Evolutionary conservation across 2,888 invertebrate species (phyloP), one percentile per base, ranked within the genome.

Genomic region (Amiota minor): DNA sequence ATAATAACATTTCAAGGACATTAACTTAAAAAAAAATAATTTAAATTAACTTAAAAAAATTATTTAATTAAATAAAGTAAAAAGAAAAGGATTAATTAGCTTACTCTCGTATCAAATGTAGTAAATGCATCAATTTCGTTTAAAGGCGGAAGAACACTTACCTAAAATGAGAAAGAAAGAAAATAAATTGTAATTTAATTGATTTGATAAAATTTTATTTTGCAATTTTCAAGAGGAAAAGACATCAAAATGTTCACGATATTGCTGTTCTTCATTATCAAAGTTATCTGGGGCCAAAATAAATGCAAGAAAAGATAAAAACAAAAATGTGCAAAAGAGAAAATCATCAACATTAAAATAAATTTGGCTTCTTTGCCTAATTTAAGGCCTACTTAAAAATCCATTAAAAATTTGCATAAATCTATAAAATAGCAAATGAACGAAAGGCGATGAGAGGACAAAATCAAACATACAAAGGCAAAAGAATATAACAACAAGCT

Each of bases 371-470:
- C 77, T 78, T 85, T 76, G 76, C 78, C 78, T 77, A 80, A 84
- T 84, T 86, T 83, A 78, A 81, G 80, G 80, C 78, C 85, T 85
- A 82, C 86, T 85, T 85, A 85, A 85, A 85, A 85, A 82, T 85
- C 87, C 85, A 87, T 85, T 85, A 87, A 82, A 84, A 86, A 87
- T 87, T 85, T 82, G 78, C 86, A 86, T 85, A 80, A 79, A 86
- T 83, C 80, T 79, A 74, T 76, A 74, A 73, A 78, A 82, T 70
- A 74, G 59, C 73, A 76, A 76, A 76, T 75, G 77, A 74, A 68
- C 23, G 14, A 69, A 74, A 49, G 16, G 46, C 45, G 47, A 65
- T 23, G n/a, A 59, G 10, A 59, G 4, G n/a, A 53, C 23, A 62
- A 8, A 9, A 8, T 14, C 47, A 70, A 14, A 8, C 18, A 18